Conservation (phyloP, 2,113 vertebrate species). For the Solea solea region DNA sequence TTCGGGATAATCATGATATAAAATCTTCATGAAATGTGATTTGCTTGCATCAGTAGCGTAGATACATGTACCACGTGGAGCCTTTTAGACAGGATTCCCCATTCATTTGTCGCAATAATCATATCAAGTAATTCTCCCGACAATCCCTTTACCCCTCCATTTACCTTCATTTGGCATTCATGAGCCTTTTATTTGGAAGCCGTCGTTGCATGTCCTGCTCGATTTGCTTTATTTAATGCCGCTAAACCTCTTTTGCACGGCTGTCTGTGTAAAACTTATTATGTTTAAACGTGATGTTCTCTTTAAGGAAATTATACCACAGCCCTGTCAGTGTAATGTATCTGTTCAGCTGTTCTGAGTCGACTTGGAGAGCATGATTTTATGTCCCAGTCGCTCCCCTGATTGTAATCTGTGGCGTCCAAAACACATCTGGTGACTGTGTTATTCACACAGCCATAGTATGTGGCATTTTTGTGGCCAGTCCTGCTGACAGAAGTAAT, state of each 20-base stretch:
- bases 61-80: not conserved
- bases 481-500: not conserved
- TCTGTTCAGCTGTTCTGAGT: not conserved
- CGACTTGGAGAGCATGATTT: not conserved
- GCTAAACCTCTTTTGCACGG: not conserved
- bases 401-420: not conserved
- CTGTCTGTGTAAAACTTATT: not conserved
- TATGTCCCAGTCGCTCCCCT: not conserved
- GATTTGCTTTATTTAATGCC: not conserved
- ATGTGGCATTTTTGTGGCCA: not conserved
- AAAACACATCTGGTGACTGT: not conserved
- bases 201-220: not conserved
- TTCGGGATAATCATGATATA: no score
- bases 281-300: not conserved
- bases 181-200: not conserved
- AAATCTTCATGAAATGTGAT: not conserved
- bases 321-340: not conserved
- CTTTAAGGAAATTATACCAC: not conserved
- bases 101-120: conserved; percentile 5
- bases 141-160: not conserved
- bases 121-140: conserved; percentile 4
- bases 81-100: not conserved
- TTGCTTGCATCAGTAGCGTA: not conserved
- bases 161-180: not conserved
- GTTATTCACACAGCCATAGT: not conserved